Evolutionary conservation across 1,140 invertebrate species (phyloP).

Genomic region (Lysiphlebus fabarum): DNA sequence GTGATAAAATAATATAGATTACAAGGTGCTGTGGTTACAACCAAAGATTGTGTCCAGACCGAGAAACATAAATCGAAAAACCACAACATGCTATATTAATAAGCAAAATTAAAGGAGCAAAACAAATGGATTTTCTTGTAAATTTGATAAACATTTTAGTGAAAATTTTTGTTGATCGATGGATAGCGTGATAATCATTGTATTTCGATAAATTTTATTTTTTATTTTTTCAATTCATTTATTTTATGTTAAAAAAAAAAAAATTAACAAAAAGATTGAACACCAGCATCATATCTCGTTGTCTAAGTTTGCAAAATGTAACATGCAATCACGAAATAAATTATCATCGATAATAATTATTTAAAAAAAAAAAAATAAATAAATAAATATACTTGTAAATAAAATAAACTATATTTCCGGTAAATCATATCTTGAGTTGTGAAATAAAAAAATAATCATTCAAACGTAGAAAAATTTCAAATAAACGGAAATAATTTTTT

Average conservation of each 20-base stretch:
- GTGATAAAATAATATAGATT: constrained; percentile 15
- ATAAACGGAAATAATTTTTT: constrained; percentile 25
- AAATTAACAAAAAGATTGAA: neutral
- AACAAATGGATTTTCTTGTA: no score
- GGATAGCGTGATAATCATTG: constrained; percentile 29
- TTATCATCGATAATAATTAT: constrained; percentile 3
- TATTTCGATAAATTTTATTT: constrained; percentile 22
- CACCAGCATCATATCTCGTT: neutral
- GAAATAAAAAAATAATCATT: constrained; percentile 24
- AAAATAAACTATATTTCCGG: constrained; percentile 3
- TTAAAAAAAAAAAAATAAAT: neutral
- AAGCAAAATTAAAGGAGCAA: constrained; percentile 20
- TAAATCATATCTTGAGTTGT: constrained; percentile 17
- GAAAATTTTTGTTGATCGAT: constrained; percentile 24
- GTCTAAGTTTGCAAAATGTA: neutral
- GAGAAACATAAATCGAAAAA: constrained; percentile 39
- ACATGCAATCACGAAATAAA: constrained; percentile 15
- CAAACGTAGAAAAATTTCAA: constrained; percentile 8
- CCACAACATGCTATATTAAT: constrained; percentile 45
- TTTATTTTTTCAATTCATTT: neutral
- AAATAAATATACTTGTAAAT: neutral
- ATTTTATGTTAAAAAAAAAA: neutral
- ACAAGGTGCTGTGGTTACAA: constrained; percentile 13
- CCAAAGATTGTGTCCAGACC: neutral
- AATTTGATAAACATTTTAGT: neutral